These are phyloP conservation scores for Heloderma charlesbogerti DNA, from an alignment of 2,113 vertebrate genomes.

Conservation along the genomic window DNA sequence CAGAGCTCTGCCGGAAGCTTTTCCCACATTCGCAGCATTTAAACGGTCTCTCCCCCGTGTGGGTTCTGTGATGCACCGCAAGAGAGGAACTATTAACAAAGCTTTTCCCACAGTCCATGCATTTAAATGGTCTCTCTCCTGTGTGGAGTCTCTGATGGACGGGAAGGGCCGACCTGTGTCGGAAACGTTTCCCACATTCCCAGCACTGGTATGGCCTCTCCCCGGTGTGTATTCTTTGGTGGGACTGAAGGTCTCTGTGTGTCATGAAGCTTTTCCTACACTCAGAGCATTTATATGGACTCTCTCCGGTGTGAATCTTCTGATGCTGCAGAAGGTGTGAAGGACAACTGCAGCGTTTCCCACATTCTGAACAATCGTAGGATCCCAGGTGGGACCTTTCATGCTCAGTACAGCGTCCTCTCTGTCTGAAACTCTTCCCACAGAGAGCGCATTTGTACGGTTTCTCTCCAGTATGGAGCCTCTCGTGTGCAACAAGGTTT, in stretches of 20 bases:
- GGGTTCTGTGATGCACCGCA: conserved; percentile 48
- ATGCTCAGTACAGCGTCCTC: not conserved
- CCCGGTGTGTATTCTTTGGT: conserved; percentile 44
- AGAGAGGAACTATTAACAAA: conserved; percentile 60
- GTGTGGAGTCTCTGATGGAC: conserved; percentile 61
- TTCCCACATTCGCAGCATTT: conserved; percentile 63
- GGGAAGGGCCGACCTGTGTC: conserved; percentile 48
- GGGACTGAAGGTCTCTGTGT: conserved; percentile 21
- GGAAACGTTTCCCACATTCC: conserved; percentile 68
- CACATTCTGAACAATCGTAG: not conserved
- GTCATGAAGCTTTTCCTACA: conserved; percentile 53
- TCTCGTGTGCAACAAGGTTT: conserved; percentile 56
- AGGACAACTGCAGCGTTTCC: not conserved
- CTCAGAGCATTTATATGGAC: conserved; percentile 50
- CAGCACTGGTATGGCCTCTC: conserved; percentile 56
- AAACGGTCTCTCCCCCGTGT: conserved; percentile 58
- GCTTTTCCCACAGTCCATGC: conserved; percentile 63
- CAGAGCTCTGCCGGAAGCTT: conserved; percentile 47
- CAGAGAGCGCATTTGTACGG: not conserved
- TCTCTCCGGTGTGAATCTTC: conserved; percentile 58
- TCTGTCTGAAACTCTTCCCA: not conserved
- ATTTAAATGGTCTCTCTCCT: conserved; percentile 58
- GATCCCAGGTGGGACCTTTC: not conserved
- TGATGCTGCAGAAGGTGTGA: conserved; percentile 52
- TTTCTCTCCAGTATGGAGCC: conserved; percentile 14